Base-by-base conservation (phyloP, 2,113 vertebrate genomes). In the Nothoprocta pentlandii region DNA sequence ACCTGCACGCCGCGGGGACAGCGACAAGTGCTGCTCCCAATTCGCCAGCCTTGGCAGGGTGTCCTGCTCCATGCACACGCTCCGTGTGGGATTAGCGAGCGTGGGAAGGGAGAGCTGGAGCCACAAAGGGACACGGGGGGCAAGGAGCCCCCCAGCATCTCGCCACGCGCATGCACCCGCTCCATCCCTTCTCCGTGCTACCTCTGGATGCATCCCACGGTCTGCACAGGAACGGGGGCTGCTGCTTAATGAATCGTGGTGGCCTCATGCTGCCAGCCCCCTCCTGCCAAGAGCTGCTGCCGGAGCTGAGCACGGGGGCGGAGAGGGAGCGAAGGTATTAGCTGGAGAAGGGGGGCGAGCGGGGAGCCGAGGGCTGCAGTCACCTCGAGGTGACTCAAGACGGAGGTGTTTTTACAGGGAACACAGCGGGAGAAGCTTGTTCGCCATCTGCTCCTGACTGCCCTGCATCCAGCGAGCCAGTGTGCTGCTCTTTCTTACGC, bases 251-350 rank as follows among this genome's bases (percentile, higher is more conserved):
- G 41, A 2, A 11, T 28, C 54, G 12, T 2, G 26, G 15, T 6
- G n/a, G 6, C 17, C 47, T 63, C 12, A 4, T 3, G 0, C 9
- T 13, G 69, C 25, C 1, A 1, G 15, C 10, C 34, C 56, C 44
- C 4, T 62, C 62, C 41, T 51, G 44, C 63, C 2, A 15, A 42
- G 42, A 53, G 56, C 64, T 49, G 58, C 10, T 21, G 70, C 6
- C 0, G 49, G 54, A 80, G 36, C 1, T 0, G 1, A n/a, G 69
- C 61, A 6, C 2, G 14, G 8, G 22, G 21, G 1, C 3, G 2
- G 32, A 2, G 39, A 78, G 28, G 4, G 26, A 19, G 46, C 25
- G 63, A 10, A 42, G 39, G 61, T 3, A 20, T 44, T 64, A 34
- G 71, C 4, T 28, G 69, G 0, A 6, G 23, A 62, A 21, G 34